Evolutionary conservation across 2,113 vertebrate genomes (phyloP).

Genomic region (Calonectris borealis): DNA sequence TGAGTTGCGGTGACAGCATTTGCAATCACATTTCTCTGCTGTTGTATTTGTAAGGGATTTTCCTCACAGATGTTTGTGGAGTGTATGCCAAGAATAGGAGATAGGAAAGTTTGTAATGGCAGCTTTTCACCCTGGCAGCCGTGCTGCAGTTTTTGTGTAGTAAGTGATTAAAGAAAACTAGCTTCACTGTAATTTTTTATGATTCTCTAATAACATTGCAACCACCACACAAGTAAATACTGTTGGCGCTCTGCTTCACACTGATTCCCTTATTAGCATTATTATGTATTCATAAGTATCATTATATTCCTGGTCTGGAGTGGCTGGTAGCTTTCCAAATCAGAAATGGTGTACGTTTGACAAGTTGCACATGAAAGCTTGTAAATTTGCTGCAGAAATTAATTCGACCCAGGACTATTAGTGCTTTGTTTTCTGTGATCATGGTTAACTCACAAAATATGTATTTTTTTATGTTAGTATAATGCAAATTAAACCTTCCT

Average conservation of each 20-base stretch:
- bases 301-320: background rate
- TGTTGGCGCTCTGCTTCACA: background rate
- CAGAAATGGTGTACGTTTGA: background rate
- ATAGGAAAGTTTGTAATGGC: background rate
- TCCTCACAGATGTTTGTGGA: background rate
- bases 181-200: background rate
- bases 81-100: background rate
- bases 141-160: background rate
- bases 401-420: background rate
- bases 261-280: background rate
- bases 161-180: background rate
- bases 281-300: background rate
- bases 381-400: background rate
- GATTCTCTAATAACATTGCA: background rate
- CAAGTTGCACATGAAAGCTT: background rate
- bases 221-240: background rate
- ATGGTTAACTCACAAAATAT: background rate
- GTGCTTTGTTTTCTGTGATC: background rate
- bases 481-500: background rate
- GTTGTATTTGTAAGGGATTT: background rate
- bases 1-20: background rate
- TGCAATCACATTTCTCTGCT: background rate
- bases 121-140: background rate
- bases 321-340: background rate
- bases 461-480: background rate